A percentile compares a stretch with the other conserved stretches of the same genome.
Evolutionary conservation across 2,113 vertebrate genomes (phyloP).

Genomic region (Dunckerocampus dactyliophorus): DNA sequence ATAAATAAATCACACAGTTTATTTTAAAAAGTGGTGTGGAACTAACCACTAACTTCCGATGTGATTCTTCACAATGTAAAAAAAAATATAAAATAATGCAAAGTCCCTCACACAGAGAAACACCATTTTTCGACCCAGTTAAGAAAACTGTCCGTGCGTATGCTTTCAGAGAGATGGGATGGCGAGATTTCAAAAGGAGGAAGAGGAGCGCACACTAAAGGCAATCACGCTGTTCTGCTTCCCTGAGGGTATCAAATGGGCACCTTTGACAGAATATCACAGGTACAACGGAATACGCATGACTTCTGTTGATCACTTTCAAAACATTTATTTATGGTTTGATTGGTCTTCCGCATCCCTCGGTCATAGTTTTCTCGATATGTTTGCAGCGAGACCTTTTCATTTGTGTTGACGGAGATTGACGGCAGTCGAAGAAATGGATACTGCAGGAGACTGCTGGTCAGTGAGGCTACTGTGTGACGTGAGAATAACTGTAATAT

Average conservation of each 20-base stretch:
- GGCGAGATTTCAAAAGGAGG: conserved; percentile 85
- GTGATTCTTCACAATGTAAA: too few species aligned
- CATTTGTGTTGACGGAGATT: conserved; percentile 91
- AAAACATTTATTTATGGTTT: background rate
- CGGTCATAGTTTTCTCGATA: background rate
- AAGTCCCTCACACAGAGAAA: too few species aligned
- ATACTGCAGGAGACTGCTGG: conserved; percentile 92
- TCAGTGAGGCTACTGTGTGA: conserved; percentile 51
- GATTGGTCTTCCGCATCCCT: background rate
- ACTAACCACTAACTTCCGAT: too few species aligned
- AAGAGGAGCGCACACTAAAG: conserved; percentile 84
- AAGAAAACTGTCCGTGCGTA: conserved; percentile 4
- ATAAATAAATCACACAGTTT: too few species aligned
- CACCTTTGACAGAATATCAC: conserved; percentile 79
- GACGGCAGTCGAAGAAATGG: conserved; percentile 92
- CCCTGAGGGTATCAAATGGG: conserved; percentile 87
- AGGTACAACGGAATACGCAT: conserved; percentile 72
- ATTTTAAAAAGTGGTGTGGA: background rate
- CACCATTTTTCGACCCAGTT: too few species aligned
- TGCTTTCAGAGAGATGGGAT: conserved; percentile 80
- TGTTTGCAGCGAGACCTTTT: conserved; percentile 88
- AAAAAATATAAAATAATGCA: too few species aligned
- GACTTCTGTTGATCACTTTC: background rate
- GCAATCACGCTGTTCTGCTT: conserved; percentile 96
- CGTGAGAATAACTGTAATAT: background rate